Percentiles rank a stretch among this genome's conserved stretches.
Conservation (phyloP, 2,113 vertebrate species). For the Ophthalmolycus amberensis region DNA sequence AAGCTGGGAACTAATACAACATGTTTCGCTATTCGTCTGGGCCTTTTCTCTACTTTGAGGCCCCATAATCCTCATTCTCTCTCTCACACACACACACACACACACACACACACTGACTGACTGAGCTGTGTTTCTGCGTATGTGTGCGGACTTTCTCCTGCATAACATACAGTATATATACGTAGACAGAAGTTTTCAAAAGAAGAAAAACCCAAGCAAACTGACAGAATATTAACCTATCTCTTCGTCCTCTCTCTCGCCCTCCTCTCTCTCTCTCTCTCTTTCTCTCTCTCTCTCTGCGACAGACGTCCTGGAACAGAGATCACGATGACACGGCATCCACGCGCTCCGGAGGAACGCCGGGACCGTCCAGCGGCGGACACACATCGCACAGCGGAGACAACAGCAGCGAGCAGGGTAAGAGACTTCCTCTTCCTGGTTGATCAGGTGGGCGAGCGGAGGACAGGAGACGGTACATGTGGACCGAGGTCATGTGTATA, state of each 20-base stretch:
- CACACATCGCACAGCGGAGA: slow-evolving; percentile 99
- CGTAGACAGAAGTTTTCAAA: slow-evolving; percentile 6
- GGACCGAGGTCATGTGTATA: not conserved
- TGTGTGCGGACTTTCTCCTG: not conserved
- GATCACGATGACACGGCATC: slow-evolving; percentile 98
- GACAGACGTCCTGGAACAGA: slow-evolving; percentile 98
- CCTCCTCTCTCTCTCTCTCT: not conserved
- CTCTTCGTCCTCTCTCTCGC: slow-evolving; percentile 10
- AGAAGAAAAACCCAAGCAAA: not conserved
- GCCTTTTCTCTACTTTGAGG: slow-evolving; percentile 55
- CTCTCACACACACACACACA: slow-evolving; percentile 33
- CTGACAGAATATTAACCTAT: slow-evolving; percentile 4
- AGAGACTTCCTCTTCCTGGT: slow-evolving; percentile 50
- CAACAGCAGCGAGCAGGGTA: slow-evolving; percentile 99
- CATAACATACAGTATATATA: not conserved
- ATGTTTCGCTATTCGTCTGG: slow-evolving; percentile 69
- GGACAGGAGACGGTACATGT: too few relatives aligned
- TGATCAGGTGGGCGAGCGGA: not conserved
- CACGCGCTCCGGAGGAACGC: slow-evolving; percentile 96
- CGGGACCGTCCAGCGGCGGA: slow-evolving; percentile 96
- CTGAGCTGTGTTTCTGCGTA: not conserved
- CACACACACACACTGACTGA: not conserved
- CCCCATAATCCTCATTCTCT: slow-evolving; percentile 60
- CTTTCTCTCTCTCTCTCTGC: not conserved
- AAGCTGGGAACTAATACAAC: slow-evolving; percentile 78